Percentiles rank a stretch among this genome's conserved stretches.
phyloP scores from a whole-genome alignment of 2,888 invertebrate genomes.

The Lochmaea capreae region DNA sequence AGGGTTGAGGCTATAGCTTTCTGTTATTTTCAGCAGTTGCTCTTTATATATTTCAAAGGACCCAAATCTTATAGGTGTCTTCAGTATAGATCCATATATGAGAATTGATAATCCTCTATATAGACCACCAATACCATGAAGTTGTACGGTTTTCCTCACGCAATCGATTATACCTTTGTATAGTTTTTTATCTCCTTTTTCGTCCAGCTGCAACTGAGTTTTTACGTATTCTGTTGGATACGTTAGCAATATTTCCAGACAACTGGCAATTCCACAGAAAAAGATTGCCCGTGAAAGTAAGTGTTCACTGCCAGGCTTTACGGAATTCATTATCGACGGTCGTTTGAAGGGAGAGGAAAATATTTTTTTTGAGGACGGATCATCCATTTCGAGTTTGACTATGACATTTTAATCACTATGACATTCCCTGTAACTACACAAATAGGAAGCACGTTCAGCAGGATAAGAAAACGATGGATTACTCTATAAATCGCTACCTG shows the following conservation, averaged over 20 bases:
- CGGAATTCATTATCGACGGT: conserved; percentile 81
- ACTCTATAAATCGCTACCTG: too few species aligned
- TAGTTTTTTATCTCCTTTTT: conserved; percentile 82
- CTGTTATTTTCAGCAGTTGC: conserved; percentile 74
- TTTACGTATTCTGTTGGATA: conserved; percentile 99
- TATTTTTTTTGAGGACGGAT: neutral
- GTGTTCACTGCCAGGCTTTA: conserved; percentile 71
- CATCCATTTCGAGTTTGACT: neutral
- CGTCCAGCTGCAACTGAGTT: conserved; percentile 97
- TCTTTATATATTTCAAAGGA: conserved; percentile 94
- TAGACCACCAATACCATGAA: conserved; percentile 90
- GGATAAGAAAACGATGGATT: too few species aligned
- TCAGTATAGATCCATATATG: conserved; percentile 97
- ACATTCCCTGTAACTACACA: neutral
- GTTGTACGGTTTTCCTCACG: conserved; percentile 88
- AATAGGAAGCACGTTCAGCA: too few species aligned
- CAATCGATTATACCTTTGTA: conserved; percentile 92
- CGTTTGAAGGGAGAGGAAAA: conserved; percentile 57
- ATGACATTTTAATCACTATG: neutral
- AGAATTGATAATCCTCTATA: conserved; percentile 96
- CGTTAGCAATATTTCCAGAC: conserved; percentile 98
- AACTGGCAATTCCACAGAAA: conserved; percentile 92
- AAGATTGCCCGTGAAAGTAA: conserved; percentile 26
- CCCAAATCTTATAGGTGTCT: conserved; percentile 98
- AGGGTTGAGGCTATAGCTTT: conserved; percentile 80